A percentile compares a stretch with the other conserved stretches of the same genome.
These are phyloP conservation scores for Aplysia californica DNA, from an alignment of 1,140 invertebrate species.

Conservation along the genomic window DNA sequence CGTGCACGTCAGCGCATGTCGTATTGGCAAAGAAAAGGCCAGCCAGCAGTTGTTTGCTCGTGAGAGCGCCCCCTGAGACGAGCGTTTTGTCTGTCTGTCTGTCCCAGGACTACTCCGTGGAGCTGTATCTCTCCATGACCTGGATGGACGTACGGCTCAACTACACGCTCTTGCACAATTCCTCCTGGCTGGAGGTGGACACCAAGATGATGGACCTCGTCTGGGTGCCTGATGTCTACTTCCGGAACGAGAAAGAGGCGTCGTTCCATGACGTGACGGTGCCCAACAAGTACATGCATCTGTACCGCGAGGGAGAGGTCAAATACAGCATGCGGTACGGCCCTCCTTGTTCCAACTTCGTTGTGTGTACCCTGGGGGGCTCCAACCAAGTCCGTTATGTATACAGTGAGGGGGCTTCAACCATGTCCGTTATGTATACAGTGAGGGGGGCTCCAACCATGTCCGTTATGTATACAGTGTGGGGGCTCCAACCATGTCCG, in stretches of 20 bases:
- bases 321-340: constrained; percentile 44
- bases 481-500: no score
- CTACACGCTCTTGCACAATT: constrained; percentile 27
- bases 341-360: neutral
- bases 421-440: no score
- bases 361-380: no score
- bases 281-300: constrained; percentile 67
- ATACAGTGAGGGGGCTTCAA: no score
- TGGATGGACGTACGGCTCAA: constrained; percentile 42
- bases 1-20: no score
- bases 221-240: constrained; percentile 68
- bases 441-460: no score
- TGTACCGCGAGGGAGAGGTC: constrained; percentile 59
- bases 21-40: no score
- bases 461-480: no score
- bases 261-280: constrained; percentile 68
- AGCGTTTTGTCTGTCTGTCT: no score
- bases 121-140: constrained; percentile 59
- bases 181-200: constrained; percentile 41
- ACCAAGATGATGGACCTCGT: constrained; percentile 56
- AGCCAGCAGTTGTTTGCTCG: no score
- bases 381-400: no score
- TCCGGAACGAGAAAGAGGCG: constrained; percentile 68
- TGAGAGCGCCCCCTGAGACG: no score
- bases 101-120: constrained; percentile 66